These are phyloP conservation scores for Monodelphis domestica DNA, from an alignment of 2,797 vertebrate species.

Conservation along the genomic window DNA sequence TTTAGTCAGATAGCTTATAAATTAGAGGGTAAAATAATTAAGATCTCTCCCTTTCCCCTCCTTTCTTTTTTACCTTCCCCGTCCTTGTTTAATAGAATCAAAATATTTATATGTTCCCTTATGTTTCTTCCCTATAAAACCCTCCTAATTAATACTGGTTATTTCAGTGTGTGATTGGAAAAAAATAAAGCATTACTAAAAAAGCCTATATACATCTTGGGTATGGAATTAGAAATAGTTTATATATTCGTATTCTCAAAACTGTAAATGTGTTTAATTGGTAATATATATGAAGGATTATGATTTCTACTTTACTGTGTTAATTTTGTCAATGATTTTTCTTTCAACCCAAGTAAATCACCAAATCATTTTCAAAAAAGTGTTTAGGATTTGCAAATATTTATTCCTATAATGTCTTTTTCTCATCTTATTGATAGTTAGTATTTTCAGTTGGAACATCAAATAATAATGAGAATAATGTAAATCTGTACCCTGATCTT, in stretches of 20 bases:
- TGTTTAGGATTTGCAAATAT: not conserved
- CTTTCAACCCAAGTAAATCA: not conserved
- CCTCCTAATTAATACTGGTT: no score
- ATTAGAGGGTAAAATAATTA: no score
- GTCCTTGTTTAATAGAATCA: no score
- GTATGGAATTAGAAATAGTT: not conserved
- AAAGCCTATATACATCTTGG: not conserved
- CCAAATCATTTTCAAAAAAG: not conserved
- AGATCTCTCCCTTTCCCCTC: no score
- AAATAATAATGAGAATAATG: not conserved
- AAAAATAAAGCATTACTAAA: no score
- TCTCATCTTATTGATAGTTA: not conserved
- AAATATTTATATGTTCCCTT: no score
- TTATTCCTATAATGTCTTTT: not conserved
- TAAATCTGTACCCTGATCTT: not conserved
- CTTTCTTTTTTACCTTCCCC: no score
- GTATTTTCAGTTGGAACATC: not conserved
- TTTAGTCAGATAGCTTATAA: no score
- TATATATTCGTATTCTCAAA: not conserved
- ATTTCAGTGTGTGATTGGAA: no score
- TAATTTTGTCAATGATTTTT: not conserved
- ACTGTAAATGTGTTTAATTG: not conserved
- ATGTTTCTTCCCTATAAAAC: no score
- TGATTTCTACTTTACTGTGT: not conserved
- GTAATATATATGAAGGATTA: not conserved